Evolutionary conservation across 2,113 vertebrate species (phyloP).

Genomic region (Chaetorhynchus papuensis): DNA sequence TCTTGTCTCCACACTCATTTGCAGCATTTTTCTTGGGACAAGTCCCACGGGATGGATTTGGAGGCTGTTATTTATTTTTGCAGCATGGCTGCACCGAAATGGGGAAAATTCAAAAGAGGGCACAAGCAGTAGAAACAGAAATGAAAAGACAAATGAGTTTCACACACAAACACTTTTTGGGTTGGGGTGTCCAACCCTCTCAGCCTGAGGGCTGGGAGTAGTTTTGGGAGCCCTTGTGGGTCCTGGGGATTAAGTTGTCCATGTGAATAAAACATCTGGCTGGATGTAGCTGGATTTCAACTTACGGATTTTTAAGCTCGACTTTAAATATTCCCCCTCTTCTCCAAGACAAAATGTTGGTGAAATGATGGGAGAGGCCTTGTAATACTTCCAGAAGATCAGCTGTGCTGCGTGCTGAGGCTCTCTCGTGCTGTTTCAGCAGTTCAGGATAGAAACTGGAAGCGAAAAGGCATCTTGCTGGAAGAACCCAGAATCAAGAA

Average conservation of each 20-base stretch:
- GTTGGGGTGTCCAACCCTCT: neutral
- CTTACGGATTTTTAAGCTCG: neutral
- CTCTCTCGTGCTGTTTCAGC: neutral
- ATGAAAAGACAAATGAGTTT: neutral
- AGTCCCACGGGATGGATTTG: neutral
- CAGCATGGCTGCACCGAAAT: neutral
- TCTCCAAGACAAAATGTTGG: neutral
- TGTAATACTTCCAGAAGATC: neutral
- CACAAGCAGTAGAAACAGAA: neutral
- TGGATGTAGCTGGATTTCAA: neutral
- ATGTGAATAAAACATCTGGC: neutral
- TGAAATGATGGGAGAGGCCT: neutral
- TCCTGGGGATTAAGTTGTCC: neutral
- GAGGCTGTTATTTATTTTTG: neutral
- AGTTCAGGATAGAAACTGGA: slow-evolving; percentile 9
- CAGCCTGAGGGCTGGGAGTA: neutral
- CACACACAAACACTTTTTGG: neutral
- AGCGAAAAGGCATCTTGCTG: slow-evolving; percentile 14
- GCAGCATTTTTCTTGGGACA: neutral
- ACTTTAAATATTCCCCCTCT: neutral
- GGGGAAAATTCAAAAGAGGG: neutral
- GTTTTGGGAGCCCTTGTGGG: neutral
- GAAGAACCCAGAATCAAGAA: neutral
- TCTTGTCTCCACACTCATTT: neutral
- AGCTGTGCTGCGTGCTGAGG: neutral